Evolutionary conservation across 2,797 vertebrate genomes (phyloP).

Genomic region (Coranthus polyacanthus): DNA sequence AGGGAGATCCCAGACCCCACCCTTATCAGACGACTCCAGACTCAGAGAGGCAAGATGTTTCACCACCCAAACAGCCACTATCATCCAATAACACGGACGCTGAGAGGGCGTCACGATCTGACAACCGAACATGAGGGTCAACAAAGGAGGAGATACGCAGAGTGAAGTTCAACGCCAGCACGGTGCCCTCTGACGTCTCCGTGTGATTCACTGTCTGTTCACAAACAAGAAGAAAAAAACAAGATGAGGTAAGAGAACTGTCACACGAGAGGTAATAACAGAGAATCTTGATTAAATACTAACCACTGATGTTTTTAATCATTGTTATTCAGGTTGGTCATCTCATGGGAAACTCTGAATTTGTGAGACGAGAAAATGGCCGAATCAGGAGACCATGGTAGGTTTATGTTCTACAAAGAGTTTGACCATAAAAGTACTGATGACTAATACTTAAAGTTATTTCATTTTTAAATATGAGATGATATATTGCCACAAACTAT

Average conservation of each 20-base stretch:
- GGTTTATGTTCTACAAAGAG: constrained; percentile 8
- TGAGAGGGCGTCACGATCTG: constrained; percentile 19
- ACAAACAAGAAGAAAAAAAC: neutral
- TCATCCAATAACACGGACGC: constrained; percentile 47
- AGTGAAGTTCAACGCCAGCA: no score
- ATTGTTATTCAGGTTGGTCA: constrained; percentile 13
- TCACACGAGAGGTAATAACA: neutral
- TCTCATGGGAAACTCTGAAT: constrained; percentile 13
- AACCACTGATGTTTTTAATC: neutral
- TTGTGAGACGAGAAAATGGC: constrained; percentile 48
- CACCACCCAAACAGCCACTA: constrained; percentile 21
- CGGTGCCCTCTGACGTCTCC: neutral
- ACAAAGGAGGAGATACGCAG: constrained; percentile 43
- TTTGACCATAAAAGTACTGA: no score
- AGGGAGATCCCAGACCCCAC: constrained; percentile 7
- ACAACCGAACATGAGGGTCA: constrained; percentile 9
- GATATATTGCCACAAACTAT: no score
- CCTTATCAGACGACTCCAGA: constrained; percentile 79
- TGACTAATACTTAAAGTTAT: neutral
- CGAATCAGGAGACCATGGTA: constrained; percentile 54
- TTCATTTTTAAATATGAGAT: neutral
- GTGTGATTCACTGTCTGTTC: neutral
- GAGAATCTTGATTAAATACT: neutral
- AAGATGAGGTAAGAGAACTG: constrained; percentile 34
- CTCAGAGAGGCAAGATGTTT: constrained; percentile 18